These are phyloP conservation scores for Arizona elegans DNA, from an alignment of 2,113 vertebrate species.

Conservation along the genomic window DNA sequence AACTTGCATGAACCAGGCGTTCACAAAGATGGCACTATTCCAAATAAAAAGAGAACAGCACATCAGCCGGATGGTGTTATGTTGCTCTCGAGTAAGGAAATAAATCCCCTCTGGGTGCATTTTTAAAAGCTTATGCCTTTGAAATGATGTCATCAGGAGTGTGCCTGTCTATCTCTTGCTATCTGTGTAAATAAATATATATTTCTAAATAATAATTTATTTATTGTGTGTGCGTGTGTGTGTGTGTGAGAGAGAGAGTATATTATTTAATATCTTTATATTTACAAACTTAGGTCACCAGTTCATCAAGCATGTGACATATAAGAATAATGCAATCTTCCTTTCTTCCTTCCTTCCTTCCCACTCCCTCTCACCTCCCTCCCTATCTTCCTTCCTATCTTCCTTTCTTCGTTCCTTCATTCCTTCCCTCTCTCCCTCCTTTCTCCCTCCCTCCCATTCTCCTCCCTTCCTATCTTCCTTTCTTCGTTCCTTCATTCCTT, in stretches of 20 bases:
- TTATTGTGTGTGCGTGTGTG: slow-evolving; percentile 55
- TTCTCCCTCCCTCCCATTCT: slow-evolving; percentile 66
- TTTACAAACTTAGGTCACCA: slow-evolving; percentile 83
- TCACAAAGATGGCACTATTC: slow-evolving; percentile 99
- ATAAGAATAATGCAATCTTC: slow-evolving; percentile 97
- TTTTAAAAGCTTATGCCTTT: slow-evolving; percentile 99
- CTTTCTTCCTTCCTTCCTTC: slow-evolving; percentile 56
- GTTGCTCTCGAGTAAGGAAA: slow-evolving; percentile 99
- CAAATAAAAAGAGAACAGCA: slow-evolving; percentile 91
- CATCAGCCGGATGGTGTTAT: slow-evolving; percentile 99
- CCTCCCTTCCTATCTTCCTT: slow-evolving; percentile 66
- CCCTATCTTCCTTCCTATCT: slow-evolving; percentile 65
- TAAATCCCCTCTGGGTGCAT: slow-evolving; percentile 98
- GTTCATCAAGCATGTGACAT: slow-evolving; percentile 87
- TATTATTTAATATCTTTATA: slow-evolving; percentile 81
- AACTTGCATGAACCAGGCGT: slow-evolving; percentile 99
- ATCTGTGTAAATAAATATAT: background rate
- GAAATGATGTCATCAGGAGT: slow-evolving; percentile 96
- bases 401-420: slow-evolving; percentile 55
- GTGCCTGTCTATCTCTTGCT: slow-evolving; percentile 52
- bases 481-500: slow-evolving; percentile 56
- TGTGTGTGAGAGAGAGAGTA: background rate
- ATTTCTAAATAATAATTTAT: background rate
- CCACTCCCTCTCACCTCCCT: slow-evolving; percentile 65
- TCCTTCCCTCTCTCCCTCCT: slow-evolving; percentile 27